phyloP scores from a whole-genome alignment of 2,113 vertebrate genomes.

The Smithornis capensis region DNA sequence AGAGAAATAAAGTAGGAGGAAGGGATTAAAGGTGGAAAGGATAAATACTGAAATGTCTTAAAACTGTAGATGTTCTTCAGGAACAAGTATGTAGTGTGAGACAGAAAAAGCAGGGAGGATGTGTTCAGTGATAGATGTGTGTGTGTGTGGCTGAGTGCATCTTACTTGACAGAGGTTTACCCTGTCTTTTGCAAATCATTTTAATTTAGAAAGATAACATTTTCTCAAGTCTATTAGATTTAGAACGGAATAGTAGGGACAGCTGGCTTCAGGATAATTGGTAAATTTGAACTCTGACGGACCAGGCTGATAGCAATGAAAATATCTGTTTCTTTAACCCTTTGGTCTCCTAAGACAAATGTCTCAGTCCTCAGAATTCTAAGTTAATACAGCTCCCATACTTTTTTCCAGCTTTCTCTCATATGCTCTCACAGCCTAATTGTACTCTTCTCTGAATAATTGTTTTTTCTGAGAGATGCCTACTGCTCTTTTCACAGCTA shows the following conservation, averaged over 20 bases:
- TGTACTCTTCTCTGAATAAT: not conserved
- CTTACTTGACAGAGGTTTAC: not conserved
- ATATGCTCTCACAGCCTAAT: not conserved
- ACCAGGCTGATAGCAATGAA: constrained; percentile 36
- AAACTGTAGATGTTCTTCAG: not conserved
- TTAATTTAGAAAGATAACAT: constrained; percentile 54
- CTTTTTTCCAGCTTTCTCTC: not conserved
- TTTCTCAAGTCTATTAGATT: constrained; percentile 62
- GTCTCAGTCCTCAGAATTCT: not conserved
- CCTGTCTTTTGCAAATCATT: constrained; percentile 28
- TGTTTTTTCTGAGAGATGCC: not conserved
- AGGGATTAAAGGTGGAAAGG: not conserved
- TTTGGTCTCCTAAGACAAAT: not conserved
- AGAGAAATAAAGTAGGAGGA: not conserved
- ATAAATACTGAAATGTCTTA: not conserved
- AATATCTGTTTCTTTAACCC: constrained; percentile 20
- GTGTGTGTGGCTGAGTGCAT: not conserved
- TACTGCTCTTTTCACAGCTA: not conserved
- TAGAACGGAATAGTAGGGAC: constrained; percentile 47
- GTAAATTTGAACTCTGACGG: constrained; percentile 61
- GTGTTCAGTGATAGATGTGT: not conserved
- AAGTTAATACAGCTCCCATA: not conserved
- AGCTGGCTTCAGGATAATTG: constrained; percentile 68
- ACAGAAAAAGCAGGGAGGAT: not conserved
- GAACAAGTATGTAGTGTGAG: not conserved